A percentile compares a stretch with the other conserved stretches of the same genome.
These are phyloP conservation scores for Brachyhypopomus gauderio DNA, from an alignment of 2,113 vertebrate species.

Conservation along the genomic window DNA sequence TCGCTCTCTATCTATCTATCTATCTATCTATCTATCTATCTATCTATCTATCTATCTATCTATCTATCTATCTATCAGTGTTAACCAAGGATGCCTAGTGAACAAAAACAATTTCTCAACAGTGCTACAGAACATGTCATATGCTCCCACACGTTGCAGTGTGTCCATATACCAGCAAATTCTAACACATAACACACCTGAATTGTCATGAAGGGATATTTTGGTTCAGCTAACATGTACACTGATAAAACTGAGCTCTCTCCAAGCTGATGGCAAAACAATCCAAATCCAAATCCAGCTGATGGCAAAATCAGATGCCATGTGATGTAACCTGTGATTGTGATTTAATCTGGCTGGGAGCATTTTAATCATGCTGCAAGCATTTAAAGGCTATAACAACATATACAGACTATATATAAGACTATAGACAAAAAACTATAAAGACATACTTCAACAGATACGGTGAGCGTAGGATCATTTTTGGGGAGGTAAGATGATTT, in stretches of 20 bases:
- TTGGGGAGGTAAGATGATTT: not conserved
- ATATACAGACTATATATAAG: no score
- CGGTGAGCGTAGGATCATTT: not conserved
- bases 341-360: not conserved
- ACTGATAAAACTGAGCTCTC: not conserved
- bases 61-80: not conserved
- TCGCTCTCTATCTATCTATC: no score
- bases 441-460: not conserved
- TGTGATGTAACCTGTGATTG: not conserved
- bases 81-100: constrained; percentile 11
- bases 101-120: constrained; percentile 13
- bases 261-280: not conserved
- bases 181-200: not conserved
- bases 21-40: no score
- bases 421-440: no score
- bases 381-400: not conserved
- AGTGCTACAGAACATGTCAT: no score
- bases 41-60: not conserved
- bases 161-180: not conserved
- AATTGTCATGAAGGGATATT: not conserved
- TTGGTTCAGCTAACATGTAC: no score
- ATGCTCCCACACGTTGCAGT: not conserved
- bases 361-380: not conserved
- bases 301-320: not conserved
- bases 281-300: not conserved